Percentiles rank a stretch among this genome's conserved stretches.
Evolutionary conservation across 2,113 vertebrate species (phyloP).

Genomic region (Solea senegalensis): DNA sequence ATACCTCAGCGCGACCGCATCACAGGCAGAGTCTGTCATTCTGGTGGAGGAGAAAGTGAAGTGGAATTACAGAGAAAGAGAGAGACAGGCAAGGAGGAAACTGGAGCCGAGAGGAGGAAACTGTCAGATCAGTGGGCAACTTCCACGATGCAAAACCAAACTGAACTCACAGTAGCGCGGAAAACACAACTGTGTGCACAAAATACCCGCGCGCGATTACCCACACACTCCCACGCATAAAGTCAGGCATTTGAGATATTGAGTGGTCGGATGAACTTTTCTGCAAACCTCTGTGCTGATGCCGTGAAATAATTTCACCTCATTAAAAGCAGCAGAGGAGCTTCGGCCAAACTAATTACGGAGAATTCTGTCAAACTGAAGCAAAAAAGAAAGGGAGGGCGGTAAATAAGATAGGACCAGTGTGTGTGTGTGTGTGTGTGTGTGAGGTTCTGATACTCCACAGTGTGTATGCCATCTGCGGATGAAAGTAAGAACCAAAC

Average conservation of each 20-base stretch:
- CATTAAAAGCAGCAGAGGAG: constrained; percentile 62
- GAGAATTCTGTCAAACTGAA: constrained; percentile 55
- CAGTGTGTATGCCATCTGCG: constrained; percentile 19
- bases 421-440: constrained; percentile 23
- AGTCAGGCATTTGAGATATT: constrained; percentile 42
- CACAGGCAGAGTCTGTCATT: constrained; percentile 44
- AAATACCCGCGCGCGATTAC: background rate
- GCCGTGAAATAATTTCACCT: constrained; percentile 66
- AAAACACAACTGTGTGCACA: background rate
- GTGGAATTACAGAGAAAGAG: constrained; percentile 5
- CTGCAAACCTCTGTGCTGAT: constrained; percentile 56
- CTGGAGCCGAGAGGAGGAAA: background rate
- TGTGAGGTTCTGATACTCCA: constrained; percentile 23
- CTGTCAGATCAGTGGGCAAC: too few relatives aligned
- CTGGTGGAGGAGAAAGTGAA: constrained; percentile 5
- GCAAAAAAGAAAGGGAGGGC: constrained; percentile 16
- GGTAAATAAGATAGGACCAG: constrained; percentile 45
- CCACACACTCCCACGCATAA: constrained; percentile 25
- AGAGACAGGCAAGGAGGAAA: constrained; percentile 19
- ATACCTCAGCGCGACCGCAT: constrained; percentile 53
- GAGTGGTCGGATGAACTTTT: constrained; percentile 61
- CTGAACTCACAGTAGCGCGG: constrained; percentile 5
- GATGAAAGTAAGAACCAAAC: constrained; percentile 44
- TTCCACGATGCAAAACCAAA: constrained; percentile 30
- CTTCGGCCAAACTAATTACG: constrained; percentile 68